These are phyloP conservation scores for Sigmodon hispidus DNA, from an alignment of 2,113 vertebrate genomes.

Conservation along the genomic window DNA sequence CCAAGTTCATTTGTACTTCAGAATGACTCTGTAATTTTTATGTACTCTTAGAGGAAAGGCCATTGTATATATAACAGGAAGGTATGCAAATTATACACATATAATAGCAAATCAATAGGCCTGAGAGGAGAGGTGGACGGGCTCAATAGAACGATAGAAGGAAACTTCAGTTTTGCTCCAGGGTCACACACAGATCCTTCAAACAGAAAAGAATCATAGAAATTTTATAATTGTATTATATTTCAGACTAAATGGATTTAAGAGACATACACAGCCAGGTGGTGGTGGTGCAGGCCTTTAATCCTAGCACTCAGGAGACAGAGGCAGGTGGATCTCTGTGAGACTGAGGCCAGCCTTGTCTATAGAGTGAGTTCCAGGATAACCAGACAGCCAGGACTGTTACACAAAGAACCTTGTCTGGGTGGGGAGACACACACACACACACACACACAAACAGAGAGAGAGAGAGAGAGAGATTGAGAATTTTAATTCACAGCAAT, in stretches of 20 bases:
- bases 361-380: too few species aligned
- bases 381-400: too few species aligned
- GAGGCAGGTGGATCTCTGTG: too few species aligned
- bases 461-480: too few species aligned
- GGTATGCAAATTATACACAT: not conserved
- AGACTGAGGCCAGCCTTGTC: too few species aligned
- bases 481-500: not conserved
- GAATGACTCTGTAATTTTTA: not conserved
- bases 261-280: not conserved
- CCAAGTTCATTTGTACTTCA: not conserved
- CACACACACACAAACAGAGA: too few species aligned
- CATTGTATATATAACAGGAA: not conserved
- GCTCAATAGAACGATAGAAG: not conserved
- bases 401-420: too few species aligned
- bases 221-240: not conserved
- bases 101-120: not conserved
- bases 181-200: not conserved
- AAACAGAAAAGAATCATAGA: not conserved
- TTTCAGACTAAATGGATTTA: not conserved
- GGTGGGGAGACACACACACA: too few species aligned
- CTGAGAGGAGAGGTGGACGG: not conserved
- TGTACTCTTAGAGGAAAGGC: not conserved
- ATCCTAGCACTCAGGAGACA: too few species aligned
- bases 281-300: too few species aligned
- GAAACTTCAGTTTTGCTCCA: not conserved